Evolutionary conservation across 2,888 invertebrate species (phyloP).

Genomic region (Perithous albicinctus): DNA sequence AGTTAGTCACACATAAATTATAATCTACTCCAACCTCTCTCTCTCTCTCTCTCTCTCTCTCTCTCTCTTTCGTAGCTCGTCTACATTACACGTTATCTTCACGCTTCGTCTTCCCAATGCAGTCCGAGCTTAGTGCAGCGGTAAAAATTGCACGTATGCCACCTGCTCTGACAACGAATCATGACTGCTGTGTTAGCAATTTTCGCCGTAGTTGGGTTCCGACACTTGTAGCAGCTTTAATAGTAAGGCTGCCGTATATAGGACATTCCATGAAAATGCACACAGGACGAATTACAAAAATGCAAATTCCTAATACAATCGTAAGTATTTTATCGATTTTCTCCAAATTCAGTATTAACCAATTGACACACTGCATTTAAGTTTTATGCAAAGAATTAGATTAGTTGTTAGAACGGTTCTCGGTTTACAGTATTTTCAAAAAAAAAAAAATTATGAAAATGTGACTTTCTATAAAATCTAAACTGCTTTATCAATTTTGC

Average conservation of each 20-base stretch:
- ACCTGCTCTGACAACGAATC: background rate
- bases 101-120: background rate
- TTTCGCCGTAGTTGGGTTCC: background rate
- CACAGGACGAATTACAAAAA: too few species aligned
- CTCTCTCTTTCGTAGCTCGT: background rate
- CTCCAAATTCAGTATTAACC: too few species aligned
- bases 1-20: background rate
- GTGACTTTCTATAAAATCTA: too few species aligned
- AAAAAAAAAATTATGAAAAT: too few species aligned
- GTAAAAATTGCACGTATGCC: background rate
- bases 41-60: background rate
- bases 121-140: background rate
- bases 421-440: too few species aligned
- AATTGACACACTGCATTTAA: too few species aligned
- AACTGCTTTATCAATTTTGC: too few species aligned
- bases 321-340: too few species aligned
- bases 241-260: background rate
- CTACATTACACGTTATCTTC: constrained; percentile 1
- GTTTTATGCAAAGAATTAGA: too few species aligned
- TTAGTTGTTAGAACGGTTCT: too few species aligned
- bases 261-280: background rate
- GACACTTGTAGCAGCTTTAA: background rate
- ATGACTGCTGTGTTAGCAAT: background rate
- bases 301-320: too few species aligned
- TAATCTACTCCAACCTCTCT: background rate